These are phyloP conservation scores for Alfaro cultratus DNA, from an alignment of 2,797 vertebrate genomes.

Conservation along the genomic window DNA sequence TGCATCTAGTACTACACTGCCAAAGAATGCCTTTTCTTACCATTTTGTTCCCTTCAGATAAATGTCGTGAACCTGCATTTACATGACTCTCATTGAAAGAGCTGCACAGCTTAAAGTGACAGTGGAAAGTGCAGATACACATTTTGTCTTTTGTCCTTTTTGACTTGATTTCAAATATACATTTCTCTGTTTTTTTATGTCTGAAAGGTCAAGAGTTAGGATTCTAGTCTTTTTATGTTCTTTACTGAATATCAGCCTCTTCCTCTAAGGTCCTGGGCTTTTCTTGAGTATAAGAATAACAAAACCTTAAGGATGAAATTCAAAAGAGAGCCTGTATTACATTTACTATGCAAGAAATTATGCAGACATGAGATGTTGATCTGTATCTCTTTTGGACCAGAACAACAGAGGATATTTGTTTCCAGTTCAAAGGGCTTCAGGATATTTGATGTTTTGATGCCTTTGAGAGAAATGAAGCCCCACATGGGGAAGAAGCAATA, in stretches of 20 bases:
- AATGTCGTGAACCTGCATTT: slow-evolving; percentile 34
- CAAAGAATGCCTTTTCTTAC: background rate
- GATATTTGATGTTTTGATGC: background rate
- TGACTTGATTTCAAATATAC: background rate
- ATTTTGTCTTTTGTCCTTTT: background rate
- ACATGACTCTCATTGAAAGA: background rate
- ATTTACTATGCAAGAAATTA: background rate
- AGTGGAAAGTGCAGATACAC: background rate
- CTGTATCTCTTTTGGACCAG: background rate
- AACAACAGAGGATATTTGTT: background rate
- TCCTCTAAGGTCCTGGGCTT: background rate
- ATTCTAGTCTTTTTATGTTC: background rate
- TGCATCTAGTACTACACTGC: slow-evolving; percentile 40
- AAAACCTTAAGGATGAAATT: background rate
- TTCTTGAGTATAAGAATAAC: background rate
- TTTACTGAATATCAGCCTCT: background rate
- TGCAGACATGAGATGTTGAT: background rate
- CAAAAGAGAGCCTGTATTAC: background rate
- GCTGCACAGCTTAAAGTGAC: background rate
- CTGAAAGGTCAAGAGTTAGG: background rate
- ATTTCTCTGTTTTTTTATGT: background rate
- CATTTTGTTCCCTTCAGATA: slow-evolving; percentile 36
- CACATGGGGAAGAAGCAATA: background rate
- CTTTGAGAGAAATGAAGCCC: background rate
- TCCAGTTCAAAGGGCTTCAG: background rate